Base-by-base conservation (phyloP, 2,888 invertebrate genomes). In the Leptopilina syphax region DNA sequence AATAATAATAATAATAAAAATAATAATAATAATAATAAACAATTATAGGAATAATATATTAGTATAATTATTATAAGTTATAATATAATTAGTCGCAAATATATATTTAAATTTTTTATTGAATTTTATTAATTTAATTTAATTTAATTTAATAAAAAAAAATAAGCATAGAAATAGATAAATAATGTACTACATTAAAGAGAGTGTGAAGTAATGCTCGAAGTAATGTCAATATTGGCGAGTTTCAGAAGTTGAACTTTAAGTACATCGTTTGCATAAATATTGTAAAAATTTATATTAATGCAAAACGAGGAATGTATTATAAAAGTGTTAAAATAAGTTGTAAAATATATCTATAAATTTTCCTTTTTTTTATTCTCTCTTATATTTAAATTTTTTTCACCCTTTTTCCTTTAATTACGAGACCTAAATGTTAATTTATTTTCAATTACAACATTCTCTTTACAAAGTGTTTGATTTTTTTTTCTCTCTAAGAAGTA, bases 391-490 rank as follows among this genome's bases (percentile, higher is more conserved):
- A n/a, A 13, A 60, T 18, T 60, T 60, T 60, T 60, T 34, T 34
- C 34, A 34, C 34, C 60, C 12, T 50, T 50, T 50, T 50, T 34
- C 34, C 34, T 50, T 50, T 50, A 3, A 50, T 50, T 10, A 50
- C 50, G 60, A 60, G 60, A 60, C 18, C 18, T 60, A 60, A 60
- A 18, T 60, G 60, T 60, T 18, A n/a, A 60, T 60, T 60, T 60
- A 60, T 60, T 60, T 50, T 60, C 60, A 60, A 60, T 60, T 60
- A n/a, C 60, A 60, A 60, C 60, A 60, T 18, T 18, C 60, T 13
- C 57, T 60, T 10, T 12, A 3, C 50, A 50, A 9, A 50, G 50
- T 50, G 10, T 50, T 50, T 50, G 47, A 47, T 4, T 10, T 8
- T 50, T 50, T 50, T 50, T 12, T 12, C 50, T 3, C 3, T 3